Conservation (phyloP, 2,888 invertebrate species). For the Brassicogethes aeneus region DNA sequence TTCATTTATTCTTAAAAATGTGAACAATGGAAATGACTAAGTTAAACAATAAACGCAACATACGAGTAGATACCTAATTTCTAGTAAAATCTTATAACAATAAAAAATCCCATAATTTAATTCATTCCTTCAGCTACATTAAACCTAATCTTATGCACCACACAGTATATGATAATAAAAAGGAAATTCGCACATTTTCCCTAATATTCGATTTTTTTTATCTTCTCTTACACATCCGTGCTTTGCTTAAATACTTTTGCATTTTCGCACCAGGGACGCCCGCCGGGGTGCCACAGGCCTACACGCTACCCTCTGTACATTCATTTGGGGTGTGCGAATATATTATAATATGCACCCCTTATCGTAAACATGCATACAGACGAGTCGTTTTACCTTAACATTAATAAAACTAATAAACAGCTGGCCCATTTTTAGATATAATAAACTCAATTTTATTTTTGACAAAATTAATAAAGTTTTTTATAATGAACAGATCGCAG, state of each 20-base stretch:
- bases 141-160: conserved; percentile 1
- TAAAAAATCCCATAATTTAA: too few species aligned
- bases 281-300: neutral
- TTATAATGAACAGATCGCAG: too few species aligned
- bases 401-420: neutral
- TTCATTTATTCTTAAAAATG: too few species aligned
- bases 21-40: too few species aligned
- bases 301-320: neutral
- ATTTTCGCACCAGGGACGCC: neutral
- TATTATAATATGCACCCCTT: conserved; percentile 1
- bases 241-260: neutral
- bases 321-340: neutral
- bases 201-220: neutral
- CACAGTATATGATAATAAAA: neutral
- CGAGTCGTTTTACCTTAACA: neutral
- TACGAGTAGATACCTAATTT: too few species aligned
- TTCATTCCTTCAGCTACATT: too few species aligned
- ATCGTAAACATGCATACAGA: neutral
- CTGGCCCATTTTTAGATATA: neutral
- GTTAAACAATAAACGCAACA: too few species aligned
- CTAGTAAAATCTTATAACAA: too few species aligned
- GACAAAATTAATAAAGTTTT: neutral
- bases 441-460: neutral
- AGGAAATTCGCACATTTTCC: neutral
- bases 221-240: neutral